A percentile compares a stretch with the other conserved stretches of the same genome.
Conservation (phyloP, 2,113 vertebrate species). For the Pangasianodon hypophthalmus region DNA sequence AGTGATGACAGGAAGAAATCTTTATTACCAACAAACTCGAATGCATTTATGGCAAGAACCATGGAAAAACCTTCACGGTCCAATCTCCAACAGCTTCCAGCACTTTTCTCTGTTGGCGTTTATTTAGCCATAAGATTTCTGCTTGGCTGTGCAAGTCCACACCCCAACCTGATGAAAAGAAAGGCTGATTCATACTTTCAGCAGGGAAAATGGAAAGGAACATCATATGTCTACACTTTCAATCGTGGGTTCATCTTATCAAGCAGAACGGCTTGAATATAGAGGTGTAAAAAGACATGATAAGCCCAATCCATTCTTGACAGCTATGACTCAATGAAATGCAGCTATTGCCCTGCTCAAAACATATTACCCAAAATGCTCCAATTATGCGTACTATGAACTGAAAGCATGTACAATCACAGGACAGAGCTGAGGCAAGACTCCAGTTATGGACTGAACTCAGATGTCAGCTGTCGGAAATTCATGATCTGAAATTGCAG, state of each 20-base stretch:
- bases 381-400: neutral
- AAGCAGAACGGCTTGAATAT: slow-evolving; percentile 1
- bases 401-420: neutral
- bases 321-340: neutral
- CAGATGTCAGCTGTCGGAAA: slow-evolving; percentile 25
- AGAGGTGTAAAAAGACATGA: neutral
- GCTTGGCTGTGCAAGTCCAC: slow-evolving; percentile 45
- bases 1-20: slow-evolving; percentile 65
- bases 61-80: slow-evolving; percentile 50
- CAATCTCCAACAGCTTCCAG: neutral
- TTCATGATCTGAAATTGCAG: slow-evolving; percentile 49
- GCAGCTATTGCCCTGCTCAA: neutral
- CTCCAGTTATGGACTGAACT: neutral
- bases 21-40: slow-evolving; percentile 55
- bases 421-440: neutral
- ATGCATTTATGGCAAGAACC: slow-evolving; percentile 55
- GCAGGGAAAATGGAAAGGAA: slow-evolving; percentile 9
- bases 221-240: slow-evolving; percentile 15
- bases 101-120: slow-evolving; percentile 45
- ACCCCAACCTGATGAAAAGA: slow-evolving; percentile 58
- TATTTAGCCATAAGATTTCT: slow-evolving; percentile 59
- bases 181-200: slow-evolving; percentile 59
- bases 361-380: slow-evolving; percentile 9
- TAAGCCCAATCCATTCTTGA: neutral
- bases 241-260: slow-evolving; percentile 37